These are phyloP conservation scores for Heteromyza rotundicornis DNA, from an alignment of 2,888 invertebrate species.

Conservation along the genomic window DNA sequence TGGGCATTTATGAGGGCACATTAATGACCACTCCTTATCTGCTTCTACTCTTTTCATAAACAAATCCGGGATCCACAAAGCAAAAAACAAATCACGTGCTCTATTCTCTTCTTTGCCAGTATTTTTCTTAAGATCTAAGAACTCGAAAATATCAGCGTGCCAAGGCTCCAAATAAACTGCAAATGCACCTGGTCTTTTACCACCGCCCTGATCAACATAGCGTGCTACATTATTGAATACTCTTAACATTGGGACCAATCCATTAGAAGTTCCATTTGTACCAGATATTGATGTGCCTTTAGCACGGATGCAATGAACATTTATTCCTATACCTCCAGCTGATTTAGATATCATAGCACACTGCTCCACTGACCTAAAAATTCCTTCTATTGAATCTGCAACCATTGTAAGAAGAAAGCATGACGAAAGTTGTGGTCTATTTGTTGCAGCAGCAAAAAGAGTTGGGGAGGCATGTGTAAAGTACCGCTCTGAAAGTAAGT, in stretches of 20 bases:
- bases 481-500: constrained; percentile 90
- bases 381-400: constrained; percentile 94
- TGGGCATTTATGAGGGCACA: constrained; percentile 95
- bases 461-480: constrained; percentile 99
- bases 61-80: constrained; percentile 96
- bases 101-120: constrained; percentile 93
- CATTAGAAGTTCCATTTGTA: constrained; percentile 94
- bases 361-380: constrained; percentile 88
- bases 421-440: constrained; percentile 89
- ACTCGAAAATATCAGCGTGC: constrained; percentile 97
- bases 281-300: constrained; percentile 91
- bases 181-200: constrained; percentile 96
- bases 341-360: constrained; percentile 96
- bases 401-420: constrained; percentile 95
- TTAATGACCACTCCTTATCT: constrained; percentile 88
- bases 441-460: constrained; percentile 93
- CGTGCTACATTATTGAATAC: constrained; percentile 95
- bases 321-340: constrained; percentile 96
- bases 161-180: constrained; percentile 98
- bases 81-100: constrained; percentile 95
- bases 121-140: constrained; percentile 93
- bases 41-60: constrained; percentile 94
- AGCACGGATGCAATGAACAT: constrained; percentile 93
- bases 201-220: constrained; percentile 98
- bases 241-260: constrained; percentile 92